phyloP scores from a whole-genome alignment of 2,797 vertebrate species.

The Diceros bicornis region DNA sequence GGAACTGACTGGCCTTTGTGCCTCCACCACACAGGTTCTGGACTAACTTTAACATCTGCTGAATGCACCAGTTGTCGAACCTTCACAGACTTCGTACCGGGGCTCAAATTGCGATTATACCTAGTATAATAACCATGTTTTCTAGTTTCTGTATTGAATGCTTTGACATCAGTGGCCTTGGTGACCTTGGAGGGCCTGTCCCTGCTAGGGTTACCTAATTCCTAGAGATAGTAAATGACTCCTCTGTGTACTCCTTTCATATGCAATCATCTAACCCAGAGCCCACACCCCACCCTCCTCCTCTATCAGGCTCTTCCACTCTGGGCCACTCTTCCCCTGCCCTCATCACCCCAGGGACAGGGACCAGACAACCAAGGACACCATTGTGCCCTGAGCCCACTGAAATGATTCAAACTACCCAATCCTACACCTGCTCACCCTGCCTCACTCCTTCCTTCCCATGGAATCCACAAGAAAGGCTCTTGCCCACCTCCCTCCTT shows the following conservation, averaged over 20 bases:
- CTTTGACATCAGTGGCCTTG: not conserved
- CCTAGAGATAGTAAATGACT: not conserved
- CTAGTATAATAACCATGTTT: not conserved
- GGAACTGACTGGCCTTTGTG: not conserved
- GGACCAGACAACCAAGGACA: not conserved
- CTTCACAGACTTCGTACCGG: not conserved
- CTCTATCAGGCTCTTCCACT: not conserved
- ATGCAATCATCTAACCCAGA: too few species aligned
- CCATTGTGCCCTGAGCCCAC: not conserved
- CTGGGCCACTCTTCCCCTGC: not conserved
- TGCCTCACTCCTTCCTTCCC: not conserved
- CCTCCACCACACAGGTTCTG: not conserved
- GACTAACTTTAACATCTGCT: not conserved
- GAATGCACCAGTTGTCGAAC: not conserved
- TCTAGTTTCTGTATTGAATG: not conserved
- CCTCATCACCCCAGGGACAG: not conserved
- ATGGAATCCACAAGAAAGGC: not conserved
- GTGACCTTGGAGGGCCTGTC: not conserved
- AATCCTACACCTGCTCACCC: not conserved
- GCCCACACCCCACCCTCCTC: not conserved
- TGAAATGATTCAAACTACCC: not conserved
- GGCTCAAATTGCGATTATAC: not conserved
- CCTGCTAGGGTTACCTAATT: too few species aligned
- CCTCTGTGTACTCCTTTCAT: not conserved
- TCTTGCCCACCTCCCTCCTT: too few species aligned